These are phyloP conservation scores for Anguilla rostrata DNA, from an alignment of 2,113 vertebrate species.

Conservation along the genomic window DNA sequence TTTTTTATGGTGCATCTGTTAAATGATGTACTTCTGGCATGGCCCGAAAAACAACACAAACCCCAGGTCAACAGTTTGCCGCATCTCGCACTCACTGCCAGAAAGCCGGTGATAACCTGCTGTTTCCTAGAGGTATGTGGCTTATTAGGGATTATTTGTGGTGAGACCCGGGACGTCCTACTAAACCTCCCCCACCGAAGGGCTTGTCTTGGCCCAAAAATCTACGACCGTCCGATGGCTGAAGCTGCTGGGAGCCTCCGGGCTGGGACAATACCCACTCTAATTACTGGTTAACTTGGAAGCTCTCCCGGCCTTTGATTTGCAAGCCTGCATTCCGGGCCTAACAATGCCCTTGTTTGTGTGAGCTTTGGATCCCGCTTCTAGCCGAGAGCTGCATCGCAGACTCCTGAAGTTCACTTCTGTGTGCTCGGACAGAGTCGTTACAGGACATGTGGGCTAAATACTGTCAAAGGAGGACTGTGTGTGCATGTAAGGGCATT, in stretches of 20 bases:
- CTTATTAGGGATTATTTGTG: conserved; percentile 14
- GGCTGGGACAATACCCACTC: conserved; percentile 13
- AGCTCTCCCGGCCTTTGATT: conserved; percentile 24
- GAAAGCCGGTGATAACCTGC: conserved; percentile 39
- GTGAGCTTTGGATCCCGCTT: background rate
- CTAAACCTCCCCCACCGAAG: conserved; percentile 6
- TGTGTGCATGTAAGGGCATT: background rate
- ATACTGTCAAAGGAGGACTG: conserved; percentile 10
- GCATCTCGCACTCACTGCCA: background rate
- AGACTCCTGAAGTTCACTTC: background rate
- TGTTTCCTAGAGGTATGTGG: conserved; percentile 47
- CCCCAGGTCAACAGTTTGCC: background rate
- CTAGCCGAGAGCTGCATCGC: background rate
- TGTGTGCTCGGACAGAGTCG: conserved; percentile 4
- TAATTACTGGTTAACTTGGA: conserved; percentile 36
- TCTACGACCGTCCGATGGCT: conserved; percentile 19
- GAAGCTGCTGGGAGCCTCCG: conserved; percentile 12
- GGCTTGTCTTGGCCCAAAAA: conserved; percentile 17
- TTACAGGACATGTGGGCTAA: background rate
- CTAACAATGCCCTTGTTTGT: conserved; percentile 30
- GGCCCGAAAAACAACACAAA: conserved; percentile 5
- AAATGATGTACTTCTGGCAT: background rate
- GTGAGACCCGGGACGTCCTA: conserved; percentile 37
- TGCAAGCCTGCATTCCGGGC: conserved; percentile 24
- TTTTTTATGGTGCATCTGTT: background rate